Evolutionary conservation across 2,888 invertebrate species (phyloP).

Genomic region (Drosophila fulvimacula): DNA sequence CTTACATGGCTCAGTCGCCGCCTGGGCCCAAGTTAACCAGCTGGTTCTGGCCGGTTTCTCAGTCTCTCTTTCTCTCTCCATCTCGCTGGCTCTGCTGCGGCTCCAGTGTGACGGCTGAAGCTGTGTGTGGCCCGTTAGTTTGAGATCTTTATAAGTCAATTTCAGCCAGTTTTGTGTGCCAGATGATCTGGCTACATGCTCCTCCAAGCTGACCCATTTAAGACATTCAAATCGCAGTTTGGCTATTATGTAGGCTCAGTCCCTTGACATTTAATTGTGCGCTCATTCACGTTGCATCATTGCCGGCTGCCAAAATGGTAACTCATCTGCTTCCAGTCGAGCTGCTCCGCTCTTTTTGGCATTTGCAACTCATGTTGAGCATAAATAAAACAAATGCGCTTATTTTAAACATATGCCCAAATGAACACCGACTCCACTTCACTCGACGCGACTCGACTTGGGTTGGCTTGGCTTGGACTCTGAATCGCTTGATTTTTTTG

Average conservation of each 20-base stretch:
- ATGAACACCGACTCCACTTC: constrained; percentile 14
- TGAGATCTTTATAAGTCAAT: constrained; percentile 81
- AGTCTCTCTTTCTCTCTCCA: neutral
- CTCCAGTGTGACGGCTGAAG: constrained; percentile 54
- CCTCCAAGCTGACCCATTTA: constrained; percentile 6
- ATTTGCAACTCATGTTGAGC: constrained; percentile 81
- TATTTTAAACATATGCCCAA: constrained; percentile 71
- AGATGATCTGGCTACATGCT: neutral
- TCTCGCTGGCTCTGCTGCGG: constrained; percentile 19
- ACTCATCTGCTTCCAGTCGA: constrained; percentile 41
- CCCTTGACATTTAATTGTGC: constrained; percentile 32
- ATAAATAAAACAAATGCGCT: constrained; percentile 78
- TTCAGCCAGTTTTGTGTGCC: constrained; percentile 34
- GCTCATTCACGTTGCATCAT: constrained; percentile 21
- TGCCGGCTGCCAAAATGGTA: constrained; percentile 44
- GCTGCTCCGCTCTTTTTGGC: constrained; percentile 63
- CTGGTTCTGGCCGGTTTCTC: constrained; percentile 31
- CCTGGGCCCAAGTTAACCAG: constrained; percentile 45
- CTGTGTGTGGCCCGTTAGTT: constrained; percentile 79
- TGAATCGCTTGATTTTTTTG: constrained; percentile 27
- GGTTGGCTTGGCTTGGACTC: neutral
- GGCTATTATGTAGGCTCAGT: neutral
- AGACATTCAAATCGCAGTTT: constrained; percentile 2
- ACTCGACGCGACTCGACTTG: neutral
- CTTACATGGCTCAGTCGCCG: constrained; percentile 55